Conservation (phyloP, 2,888 invertebrate genomes). For the Aelia acuminata region DNA sequence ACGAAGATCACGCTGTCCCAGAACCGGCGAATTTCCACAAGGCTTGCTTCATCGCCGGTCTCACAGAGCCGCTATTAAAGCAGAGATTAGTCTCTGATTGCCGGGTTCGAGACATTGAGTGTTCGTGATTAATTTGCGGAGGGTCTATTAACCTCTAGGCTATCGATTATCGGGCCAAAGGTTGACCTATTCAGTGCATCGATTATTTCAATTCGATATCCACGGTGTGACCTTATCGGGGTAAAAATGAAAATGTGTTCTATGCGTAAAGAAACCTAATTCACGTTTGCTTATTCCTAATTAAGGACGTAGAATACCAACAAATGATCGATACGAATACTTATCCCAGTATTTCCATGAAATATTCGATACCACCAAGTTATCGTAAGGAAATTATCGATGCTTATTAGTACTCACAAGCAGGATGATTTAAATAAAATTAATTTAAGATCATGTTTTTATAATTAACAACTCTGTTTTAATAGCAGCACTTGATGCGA, state of each 20-base stretch:
- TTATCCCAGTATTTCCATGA: too few relatives aligned
- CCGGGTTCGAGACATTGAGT: neutral
- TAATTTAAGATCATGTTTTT: too few relatives aligned
- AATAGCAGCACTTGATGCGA: too few relatives aligned
- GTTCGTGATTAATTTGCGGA: neutral
- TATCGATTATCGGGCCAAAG: neutral
- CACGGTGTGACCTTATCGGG: neutral
- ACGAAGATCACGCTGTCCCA: neutral
- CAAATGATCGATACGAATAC: too few relatives aligned
- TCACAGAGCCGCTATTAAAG: neutral
- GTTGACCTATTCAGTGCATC: constrained; percentile 8
- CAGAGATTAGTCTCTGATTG: neutral
- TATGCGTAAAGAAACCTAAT: neutral
- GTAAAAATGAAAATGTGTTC: neutral
- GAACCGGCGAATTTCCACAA: neutral
- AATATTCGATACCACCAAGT: too few relatives aligned
- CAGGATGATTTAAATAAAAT: too few relatives aligned
- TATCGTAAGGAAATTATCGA: too few relatives aligned
- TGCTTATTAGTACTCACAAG: too few relatives aligned
- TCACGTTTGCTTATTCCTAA: too few relatives aligned
- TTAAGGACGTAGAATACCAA: too few relatives aligned
- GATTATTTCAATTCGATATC: constrained; percentile 18
- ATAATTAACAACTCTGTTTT: too few relatives aligned
- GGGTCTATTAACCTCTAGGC: neutral
- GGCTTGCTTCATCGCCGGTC: neutral